Evolutionary conservation across 1,140 invertebrate genomes (phyloP).

Genomic region (Drosophila paulistorum): DNA sequence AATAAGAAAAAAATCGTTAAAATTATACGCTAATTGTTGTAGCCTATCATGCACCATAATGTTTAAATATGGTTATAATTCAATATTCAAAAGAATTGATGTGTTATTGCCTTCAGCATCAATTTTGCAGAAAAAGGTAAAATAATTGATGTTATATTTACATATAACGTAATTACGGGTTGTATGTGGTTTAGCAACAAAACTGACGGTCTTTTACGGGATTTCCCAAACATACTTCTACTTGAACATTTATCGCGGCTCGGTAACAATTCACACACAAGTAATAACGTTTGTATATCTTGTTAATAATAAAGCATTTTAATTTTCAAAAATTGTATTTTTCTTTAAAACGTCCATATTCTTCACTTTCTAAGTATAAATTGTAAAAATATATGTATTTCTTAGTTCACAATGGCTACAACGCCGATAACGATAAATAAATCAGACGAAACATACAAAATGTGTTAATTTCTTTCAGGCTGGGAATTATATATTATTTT

Average conservation of each 20-base stretch:
- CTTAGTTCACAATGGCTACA: slow-evolving; percentile 48
- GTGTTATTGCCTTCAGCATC: slow-evolving; percentile 24
- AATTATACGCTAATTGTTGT: slow-evolving; percentile 70
- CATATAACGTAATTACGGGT: slow-evolving; percentile 21
- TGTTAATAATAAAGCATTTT: slow-evolving; percentile 55
- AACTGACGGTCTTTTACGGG: background rate
- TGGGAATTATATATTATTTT: too few species aligned
- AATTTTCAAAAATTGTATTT: slow-evolving; percentile 42
- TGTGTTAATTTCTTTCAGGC: background rate
- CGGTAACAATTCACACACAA: slow-evolving; percentile 26
- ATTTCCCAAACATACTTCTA: background rate
- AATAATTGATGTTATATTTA: slow-evolving; percentile 19
- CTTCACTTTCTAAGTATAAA: slow-evolving; percentile 54
- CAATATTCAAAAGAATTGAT: slow-evolving; percentile 39
- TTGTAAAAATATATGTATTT: slow-evolving; percentile 54
- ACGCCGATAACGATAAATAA: slow-evolving; percentile 52
- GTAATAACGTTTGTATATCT: slow-evolving; percentile 30
- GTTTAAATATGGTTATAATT: slow-evolving; percentile 53
- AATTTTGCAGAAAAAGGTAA: slow-evolving; percentile 2
- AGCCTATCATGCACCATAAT: slow-evolving; percentile 58
- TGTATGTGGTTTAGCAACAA: background rate
- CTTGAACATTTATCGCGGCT: slow-evolving; percentile 12
- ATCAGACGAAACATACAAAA: slow-evolving; percentile 45
- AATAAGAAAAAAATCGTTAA: slow-evolving; percentile 70
- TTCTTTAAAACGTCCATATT: slow-evolving; percentile 34